phyloP scores from a whole-genome alignment of 2,113 vertebrate genomes.

The Eudorcas thomsonii region DNA sequence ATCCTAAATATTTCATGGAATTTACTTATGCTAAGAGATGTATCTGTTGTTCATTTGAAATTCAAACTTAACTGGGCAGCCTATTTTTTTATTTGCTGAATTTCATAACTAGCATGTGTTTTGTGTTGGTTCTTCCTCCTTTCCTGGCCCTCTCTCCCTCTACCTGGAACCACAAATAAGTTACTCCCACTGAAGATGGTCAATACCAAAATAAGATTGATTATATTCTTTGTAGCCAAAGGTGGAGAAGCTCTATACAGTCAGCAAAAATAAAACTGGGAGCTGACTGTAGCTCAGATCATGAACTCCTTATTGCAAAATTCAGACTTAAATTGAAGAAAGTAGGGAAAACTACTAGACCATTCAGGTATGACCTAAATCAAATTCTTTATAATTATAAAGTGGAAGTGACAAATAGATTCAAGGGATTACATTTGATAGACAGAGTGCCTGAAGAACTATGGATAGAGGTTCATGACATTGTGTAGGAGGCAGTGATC shows the following conservation, averaged over 20 bases:
- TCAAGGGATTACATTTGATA: background rate
- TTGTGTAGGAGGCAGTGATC: background rate
- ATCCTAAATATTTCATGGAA: background rate
- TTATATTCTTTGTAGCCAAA: background rate
- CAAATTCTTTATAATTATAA: background rate
- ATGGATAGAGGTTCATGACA: background rate
- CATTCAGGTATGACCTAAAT: background rate
- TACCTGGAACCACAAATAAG: background rate
- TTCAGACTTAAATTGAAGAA: background rate
- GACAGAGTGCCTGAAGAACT: background rate
- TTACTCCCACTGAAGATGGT: background rate
- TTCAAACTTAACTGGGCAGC: background rate
- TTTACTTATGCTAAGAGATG: background rate
- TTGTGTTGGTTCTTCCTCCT: background rate
- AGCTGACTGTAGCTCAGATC: background rate
- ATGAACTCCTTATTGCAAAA: background rate
- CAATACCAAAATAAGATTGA: background rate
- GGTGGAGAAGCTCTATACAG: background rate
- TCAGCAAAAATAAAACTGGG: background rate
- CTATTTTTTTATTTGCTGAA: background rate
- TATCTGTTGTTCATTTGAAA: background rate
- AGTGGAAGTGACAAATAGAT: background rate
- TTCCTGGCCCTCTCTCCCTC: background rate
- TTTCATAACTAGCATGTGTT: background rate
- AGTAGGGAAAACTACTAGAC: background rate